Percentiles rank a stretch among this genome's conserved stretches.
phyloP scores from a whole-genome alignment of 2,113 vertebrate genomes.

The Phyllostomus discolor region DNA sequence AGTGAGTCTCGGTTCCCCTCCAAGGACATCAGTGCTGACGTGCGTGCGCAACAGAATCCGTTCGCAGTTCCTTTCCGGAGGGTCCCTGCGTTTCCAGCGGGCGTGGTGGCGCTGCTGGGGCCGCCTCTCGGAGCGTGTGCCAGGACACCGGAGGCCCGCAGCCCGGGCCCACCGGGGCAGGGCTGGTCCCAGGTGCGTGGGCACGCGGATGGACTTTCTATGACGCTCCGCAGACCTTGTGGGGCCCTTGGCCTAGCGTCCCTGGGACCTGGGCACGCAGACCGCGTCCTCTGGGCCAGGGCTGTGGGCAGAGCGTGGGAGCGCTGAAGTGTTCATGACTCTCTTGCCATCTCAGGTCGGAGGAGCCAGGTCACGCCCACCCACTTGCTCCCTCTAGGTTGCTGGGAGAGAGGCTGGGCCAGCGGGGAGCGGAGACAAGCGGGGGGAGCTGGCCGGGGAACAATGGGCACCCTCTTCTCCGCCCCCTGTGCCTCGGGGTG shows the following conservation, averaged over 20 bases:
- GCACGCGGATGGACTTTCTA: not conserved
- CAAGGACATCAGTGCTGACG: conserved; percentile 58
- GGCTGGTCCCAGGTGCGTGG: not conserved
- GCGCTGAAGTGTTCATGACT: not conserved
- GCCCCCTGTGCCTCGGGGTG: not conserved
- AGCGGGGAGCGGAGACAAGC: not conserved
- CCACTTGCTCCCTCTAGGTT: not conserved
- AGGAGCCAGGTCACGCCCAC: not conserved
- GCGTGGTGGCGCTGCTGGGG: rapidly evolving
- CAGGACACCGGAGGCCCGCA: rapidly evolving
- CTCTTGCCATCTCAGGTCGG: not conserved
- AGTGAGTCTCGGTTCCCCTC: conserved; percentile 62
- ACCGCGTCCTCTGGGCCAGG: not conserved
- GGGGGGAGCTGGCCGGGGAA: not conserved
- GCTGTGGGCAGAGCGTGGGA: not conserved
- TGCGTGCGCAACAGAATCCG: not conserved
- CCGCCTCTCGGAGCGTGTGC: not conserved
- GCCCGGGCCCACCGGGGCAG: rapidly evolving
- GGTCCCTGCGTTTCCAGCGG: not conserved
- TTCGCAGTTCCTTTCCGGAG: not conserved
- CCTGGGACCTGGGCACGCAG: not conserved
- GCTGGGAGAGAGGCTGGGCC: not conserved
- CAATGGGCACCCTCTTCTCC: not conserved
- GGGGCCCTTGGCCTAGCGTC: not conserved
- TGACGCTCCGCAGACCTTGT: not conserved